These are phyloP conservation scores for Chesias legatella DNA, from an alignment of 2,888 invertebrate species.

Conservation along the genomic window DNA sequence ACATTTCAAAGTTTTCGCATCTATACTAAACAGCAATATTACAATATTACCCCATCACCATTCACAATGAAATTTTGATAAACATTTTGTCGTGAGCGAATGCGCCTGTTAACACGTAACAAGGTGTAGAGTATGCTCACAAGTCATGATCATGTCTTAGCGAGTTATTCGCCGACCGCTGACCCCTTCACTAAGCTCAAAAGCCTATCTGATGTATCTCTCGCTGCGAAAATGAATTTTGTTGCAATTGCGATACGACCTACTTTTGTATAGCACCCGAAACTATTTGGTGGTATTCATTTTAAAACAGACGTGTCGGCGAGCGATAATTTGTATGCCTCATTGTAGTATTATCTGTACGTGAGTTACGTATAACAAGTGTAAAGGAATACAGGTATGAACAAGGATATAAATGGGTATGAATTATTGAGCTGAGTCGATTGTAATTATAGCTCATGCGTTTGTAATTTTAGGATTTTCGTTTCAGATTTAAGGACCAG, in stretches of 20 bases:
- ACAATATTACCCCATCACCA: slow-evolving; percentile 48
- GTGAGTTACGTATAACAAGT: slow-evolving; percentile 70
- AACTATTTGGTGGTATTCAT: slow-evolving; percentile 44
- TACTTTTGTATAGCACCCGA: slow-evolving; percentile 26
- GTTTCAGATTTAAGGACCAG: slow-evolving; percentile 12
- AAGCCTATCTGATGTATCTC: slow-evolving; percentile 40
- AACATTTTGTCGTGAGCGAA: slow-evolving; percentile 77
- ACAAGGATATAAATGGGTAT: slow-evolving; percentile 65
- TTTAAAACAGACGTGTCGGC: slow-evolving; percentile 58
- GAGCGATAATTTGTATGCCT: slow-evolving; percentile 78
- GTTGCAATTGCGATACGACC: slow-evolving; percentile 26
- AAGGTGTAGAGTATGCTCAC: slow-evolving; percentile 72
- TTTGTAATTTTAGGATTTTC: slow-evolving; percentile 23
- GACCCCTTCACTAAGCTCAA: slow-evolving; percentile 54
- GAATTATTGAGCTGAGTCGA: slow-evolving; percentile 53
- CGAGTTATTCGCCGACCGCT: slow-evolving; percentile 77
- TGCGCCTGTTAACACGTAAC: slow-evolving; percentile 79
- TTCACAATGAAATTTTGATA: slow-evolving; percentile 58
- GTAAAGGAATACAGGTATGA: slow-evolving; percentile 58
- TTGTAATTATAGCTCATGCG: slow-evolving; percentile 50
- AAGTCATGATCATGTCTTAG: slow-evolving; percentile 79
- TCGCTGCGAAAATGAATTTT: slow-evolving; percentile 33
- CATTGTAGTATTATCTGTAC: slow-evolving; percentile 76
- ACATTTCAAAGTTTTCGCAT: slow-evolving; percentile 25
- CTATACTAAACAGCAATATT: slow-evolving; percentile 23